Evolutionary conservation across 2,113 vertebrate species (phyloP), one percentile per base, ranked within the genome.

Genomic region (Muscicapa adusta): DNA sequence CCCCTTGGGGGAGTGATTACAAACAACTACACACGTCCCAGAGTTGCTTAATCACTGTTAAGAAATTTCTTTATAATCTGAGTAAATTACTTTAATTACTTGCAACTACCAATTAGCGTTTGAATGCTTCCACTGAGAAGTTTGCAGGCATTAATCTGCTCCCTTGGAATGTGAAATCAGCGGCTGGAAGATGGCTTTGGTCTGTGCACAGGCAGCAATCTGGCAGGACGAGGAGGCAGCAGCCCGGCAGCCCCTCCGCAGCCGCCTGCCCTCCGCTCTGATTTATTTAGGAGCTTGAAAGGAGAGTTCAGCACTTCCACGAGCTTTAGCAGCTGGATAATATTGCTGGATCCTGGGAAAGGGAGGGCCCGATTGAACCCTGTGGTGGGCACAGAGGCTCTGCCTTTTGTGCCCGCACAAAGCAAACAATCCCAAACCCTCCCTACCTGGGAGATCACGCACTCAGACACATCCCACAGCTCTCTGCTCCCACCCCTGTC

Each of bases 41-140:
- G 97, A 95, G 97, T 98, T 98, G 97, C 98, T 98, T 98, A 98
- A 98, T 98, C 98, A 98, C 97, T 97, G 96, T 97, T 97, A 98
- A 98, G 97, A 98, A 97, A 98, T 98, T 98, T 98, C 97, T 98
- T 98, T 98, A 98, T 98, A 97, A 98, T 98, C 98, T 97, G 93
- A 97, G 96, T 98, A 98, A 98, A 98, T 98, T 97, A 97, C 97
- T 98, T 98, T 98, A 98, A 98, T 98, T 98, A 98, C 96, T 97
- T 97, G 96, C 98, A 98, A 97, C 97, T 97, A 98, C 97, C 98
- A 98, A 98, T 98, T 98, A 98, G 96, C 93, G 95, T 97, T 96
- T 97, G 96, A 98, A 97, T 94, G 97, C 97, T 98, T 97, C 94
- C 96, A 97, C 96, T 96, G 93, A 96, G 94, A 94, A 96, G 94